Conservation (phyloP, 2,113 vertebrate species). For the Rhombomys opimus region DNA sequence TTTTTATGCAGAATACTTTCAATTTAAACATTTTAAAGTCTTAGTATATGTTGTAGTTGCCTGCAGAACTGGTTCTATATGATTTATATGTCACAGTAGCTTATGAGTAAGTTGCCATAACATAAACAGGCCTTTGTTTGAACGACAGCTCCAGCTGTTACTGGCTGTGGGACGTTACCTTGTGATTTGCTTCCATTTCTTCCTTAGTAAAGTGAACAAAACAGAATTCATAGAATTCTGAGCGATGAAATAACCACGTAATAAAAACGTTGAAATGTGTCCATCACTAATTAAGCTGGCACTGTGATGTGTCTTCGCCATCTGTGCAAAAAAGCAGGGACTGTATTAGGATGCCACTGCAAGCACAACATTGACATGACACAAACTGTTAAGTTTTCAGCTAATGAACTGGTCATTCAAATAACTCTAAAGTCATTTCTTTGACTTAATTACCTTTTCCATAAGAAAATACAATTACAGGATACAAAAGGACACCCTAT, state of each 20-base stretch:
- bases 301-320: neutral
- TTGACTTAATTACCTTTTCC: constrained; percentile 31
- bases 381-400: neutral
- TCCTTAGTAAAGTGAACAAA: neutral
- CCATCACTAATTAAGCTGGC: neutral
- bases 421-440: neutral
- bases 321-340: neutral
- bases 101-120: neutral
- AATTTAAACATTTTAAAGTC: neutral
- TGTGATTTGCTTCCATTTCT: neutral
- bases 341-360: neutral
- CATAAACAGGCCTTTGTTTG: neutral
- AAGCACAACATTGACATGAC: neutral
- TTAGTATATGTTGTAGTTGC: neutral
- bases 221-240: neutral
- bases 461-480: neutral
- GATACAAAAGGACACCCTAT: neutral
- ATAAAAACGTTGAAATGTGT: neutral
- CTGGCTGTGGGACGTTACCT: neutral
- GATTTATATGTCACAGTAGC: neutral
- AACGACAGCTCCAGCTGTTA: too few species aligned
- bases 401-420: neutral
- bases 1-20: neutral
- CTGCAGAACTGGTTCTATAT: neutral
- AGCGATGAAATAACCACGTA: neutral